A percentile compares a stretch with the other conserved stretches of the same genome.
phyloP scores from a whole-genome alignment of 2,888 invertebrate species.

The Belgica antarctica region DNA sequence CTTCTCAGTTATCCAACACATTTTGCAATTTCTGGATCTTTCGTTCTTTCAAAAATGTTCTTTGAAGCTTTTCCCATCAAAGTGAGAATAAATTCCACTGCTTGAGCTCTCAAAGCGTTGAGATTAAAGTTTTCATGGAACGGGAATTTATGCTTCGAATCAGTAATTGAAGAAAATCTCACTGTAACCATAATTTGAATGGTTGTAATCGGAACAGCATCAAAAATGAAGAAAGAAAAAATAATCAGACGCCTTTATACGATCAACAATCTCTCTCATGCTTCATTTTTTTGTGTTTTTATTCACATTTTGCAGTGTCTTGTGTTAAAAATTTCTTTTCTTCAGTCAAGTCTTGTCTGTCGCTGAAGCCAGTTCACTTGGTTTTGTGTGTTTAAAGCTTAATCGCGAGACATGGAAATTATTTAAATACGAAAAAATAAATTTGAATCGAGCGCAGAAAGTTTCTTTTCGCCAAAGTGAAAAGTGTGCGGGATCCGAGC shows the following conservation, averaged over 20 bases:
- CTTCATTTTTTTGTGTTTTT: too few relatives aligned
- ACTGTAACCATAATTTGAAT: neutral
- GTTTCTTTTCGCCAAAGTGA: conserved; percentile 1
- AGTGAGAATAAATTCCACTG: too few relatives aligned
- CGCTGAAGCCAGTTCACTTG: conserved; percentile 27
- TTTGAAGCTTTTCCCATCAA: too few relatives aligned
- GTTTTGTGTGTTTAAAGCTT: conserved; percentile 1
- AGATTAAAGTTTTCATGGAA: too few relatives aligned
- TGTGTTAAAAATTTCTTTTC: conserved; percentile 39
- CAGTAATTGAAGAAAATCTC: neutral
- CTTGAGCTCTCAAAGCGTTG: too few relatives aligned
- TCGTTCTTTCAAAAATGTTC: too few relatives aligned
- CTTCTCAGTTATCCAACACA: too few relatives aligned
- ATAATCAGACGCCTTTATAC: neutral
- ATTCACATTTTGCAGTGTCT: conserved; percentile 5
- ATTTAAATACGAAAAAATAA: conserved; percentile 18
- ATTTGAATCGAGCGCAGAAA: conserved; percentile 2
- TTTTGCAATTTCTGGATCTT: too few relatives aligned
- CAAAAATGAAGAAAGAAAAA: too few relatives aligned
- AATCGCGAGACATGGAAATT: conserved; percentile 13
- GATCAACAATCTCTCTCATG: conserved; percentile 16
- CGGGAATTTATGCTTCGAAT: neutral
- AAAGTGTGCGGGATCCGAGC: conserved; percentile 10
- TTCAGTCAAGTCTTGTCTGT: conserved; percentile 42
- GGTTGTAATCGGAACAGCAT: neutral